Evolutionary conservation across 2,113 vertebrate species (phyloP), one percentile per base, ranked within the genome.

Genomic region (Atherinomorus stipes): DNA sequence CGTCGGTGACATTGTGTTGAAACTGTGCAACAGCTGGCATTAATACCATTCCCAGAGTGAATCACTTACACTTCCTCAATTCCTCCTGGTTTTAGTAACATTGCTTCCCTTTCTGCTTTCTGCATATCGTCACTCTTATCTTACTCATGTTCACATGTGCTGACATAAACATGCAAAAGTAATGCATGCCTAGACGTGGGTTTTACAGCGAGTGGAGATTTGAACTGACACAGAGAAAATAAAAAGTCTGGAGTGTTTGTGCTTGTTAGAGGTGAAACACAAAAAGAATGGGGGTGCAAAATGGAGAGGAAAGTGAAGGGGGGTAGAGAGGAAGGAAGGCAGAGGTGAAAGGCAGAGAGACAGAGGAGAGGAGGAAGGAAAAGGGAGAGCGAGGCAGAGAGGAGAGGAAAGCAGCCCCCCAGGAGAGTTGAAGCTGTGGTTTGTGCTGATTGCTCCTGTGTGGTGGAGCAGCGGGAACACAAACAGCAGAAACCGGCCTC

Each of bases 261-360:
- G 64, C 13, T 47, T 19, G 64, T 40, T 45, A 12, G 62, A 40
- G n/a, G 58, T 66, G 23, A 51, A 45, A 57, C 42, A 23, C 22
- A 74, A 34, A 54, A 38, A 53, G 62, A 77, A 28, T 2, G 22
- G 12, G 65, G 28, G 18, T 45, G 45, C 25, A 68, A 69, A 59
- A 38, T 21, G 63, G 50, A 74, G 57, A 72, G 65, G 53, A 80
- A 78, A 74, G 58, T 51, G 76, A 75, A 71, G 19, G 73, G 74
- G 74, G 57, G 44, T 34, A 34, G 31, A 56, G 58, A 81, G 83
- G 83, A 74, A 86, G 89, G 85, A 88, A 89, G 68, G 63, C 70
- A 84, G 77, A 85, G 81, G 85, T 88, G 83, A 89, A 85, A 90
- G 85, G 76, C 69, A 75, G 60, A 76, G 52, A 58, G 79, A 76